A percentile compares a stretch with the other conserved stretches of the same genome.
These are phyloP conservation scores for Microtus richardsoni DNA, from an alignment of 2,113 vertebrate species.

Conservation along the genomic window DNA sequence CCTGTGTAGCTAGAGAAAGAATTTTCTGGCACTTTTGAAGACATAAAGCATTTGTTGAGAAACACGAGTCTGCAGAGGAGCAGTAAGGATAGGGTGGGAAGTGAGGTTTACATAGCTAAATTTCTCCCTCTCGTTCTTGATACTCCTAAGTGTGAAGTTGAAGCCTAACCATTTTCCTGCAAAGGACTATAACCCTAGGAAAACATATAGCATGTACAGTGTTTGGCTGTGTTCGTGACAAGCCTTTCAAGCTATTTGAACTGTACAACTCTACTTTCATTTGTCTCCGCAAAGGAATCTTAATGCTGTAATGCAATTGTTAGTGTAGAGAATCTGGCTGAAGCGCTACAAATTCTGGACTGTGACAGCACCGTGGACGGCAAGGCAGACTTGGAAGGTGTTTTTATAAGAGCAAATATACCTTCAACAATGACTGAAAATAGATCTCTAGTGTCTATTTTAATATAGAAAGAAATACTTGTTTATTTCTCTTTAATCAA, in stretches of 20 bases:
- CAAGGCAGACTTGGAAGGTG: conserved; percentile 51
- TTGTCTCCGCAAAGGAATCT: conserved; percentile 68
- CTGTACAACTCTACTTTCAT: conserved; percentile 74
- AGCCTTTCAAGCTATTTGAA: conserved; percentile 81
- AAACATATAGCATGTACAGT: conserved; percentile 7
- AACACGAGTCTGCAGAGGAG: not conserved
- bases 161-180: conserved; percentile 24
- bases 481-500: conserved; percentile 67
- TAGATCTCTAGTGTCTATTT: conserved; percentile 46
- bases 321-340: conserved; percentile 82
- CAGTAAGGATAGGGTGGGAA: conserved; percentile 23
- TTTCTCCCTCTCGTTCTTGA: conserved; percentile 44
- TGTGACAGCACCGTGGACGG: conserved; percentile 49
- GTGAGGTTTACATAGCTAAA: conserved; percentile 31
- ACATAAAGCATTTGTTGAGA: conserved; percentile 8
- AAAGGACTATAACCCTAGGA: conserved; percentile 17
- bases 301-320: conserved; percentile 77
- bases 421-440: conserved; percentile 69
- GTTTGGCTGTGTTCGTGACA: conserved; percentile 67
- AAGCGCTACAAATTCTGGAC: conserved; percentile 75
- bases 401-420: conserved; percentile 66
- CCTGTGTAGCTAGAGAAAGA: not conserved
- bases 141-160: conserved; percentile 56
- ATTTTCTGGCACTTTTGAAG: conserved; percentile 64
- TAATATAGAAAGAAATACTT: conserved; percentile 63